phyloP scores from a whole-genome alignment of 2,888 invertebrate species.

The Papilio elwesi region DNA sequence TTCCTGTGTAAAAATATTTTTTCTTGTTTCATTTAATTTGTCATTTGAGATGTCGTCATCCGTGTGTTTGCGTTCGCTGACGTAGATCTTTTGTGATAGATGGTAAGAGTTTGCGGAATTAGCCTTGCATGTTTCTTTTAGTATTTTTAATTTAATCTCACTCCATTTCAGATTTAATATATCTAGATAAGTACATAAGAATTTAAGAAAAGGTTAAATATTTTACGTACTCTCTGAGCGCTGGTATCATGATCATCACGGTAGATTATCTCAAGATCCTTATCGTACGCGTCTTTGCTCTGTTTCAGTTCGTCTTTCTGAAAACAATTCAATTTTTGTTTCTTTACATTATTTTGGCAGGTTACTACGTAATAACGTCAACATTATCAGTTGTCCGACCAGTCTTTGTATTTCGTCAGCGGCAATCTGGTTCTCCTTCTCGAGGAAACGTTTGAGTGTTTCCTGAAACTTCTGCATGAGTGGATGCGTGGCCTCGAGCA shows the following conservation, averaged over 20 bases:
- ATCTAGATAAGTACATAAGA: too few relatives aligned
- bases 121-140: too few relatives aligned
- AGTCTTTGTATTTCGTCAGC: conserved; percentile 87
- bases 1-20: not conserved
- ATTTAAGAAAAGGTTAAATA: too few relatives aligned
- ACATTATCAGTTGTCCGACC: conserved; percentile 65
- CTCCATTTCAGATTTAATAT: too few relatives aligned
- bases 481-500: conserved; percentile 89
- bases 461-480: conserved; percentile 89
- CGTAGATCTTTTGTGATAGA: too few relatives aligned
- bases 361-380: too few relatives aligned
- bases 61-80: too few relatives aligned
- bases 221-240: conserved; percentile 82
- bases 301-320: conserved; percentile 68
- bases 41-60: too few relatives aligned
- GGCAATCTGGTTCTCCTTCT: conserved; percentile 86
- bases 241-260: conserved; percentile 84
- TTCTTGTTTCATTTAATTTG: too few relatives aligned
- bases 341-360: too few relatives aligned
- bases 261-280: conserved; percentile 83
- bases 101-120: too few relatives aligned
- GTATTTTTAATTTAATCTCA: too few relatives aligned
- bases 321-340: conserved; percentile 42
- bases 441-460: conserved; percentile 86
- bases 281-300: conserved; percentile 71